phyloP scores from a whole-genome alignment of 1,140 invertebrate genomes.

The Papilio polytes region DNA sequence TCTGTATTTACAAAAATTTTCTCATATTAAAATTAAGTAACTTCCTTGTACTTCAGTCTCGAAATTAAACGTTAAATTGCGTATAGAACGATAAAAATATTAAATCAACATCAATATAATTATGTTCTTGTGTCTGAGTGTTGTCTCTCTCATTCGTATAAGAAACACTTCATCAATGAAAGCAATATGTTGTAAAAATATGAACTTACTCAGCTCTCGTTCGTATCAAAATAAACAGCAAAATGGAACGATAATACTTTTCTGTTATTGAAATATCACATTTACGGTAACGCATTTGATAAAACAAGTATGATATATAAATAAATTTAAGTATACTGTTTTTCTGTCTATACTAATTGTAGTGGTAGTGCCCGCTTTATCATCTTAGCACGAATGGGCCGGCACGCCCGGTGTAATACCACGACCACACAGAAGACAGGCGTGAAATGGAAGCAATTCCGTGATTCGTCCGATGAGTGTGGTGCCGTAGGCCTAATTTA shows the following conservation, averaged over 20 bases:
- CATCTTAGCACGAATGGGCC: no score
- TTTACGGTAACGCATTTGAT: neutral
- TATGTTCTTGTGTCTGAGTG: neutral
- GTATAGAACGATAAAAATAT: neutral
- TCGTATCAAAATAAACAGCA: slow-evolving; percentile 24
- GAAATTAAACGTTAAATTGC: neutral
- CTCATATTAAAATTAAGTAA: neutral
- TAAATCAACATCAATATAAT: neutral
- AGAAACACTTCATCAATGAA: slow-evolving; percentile 29
- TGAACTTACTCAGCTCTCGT: slow-evolving; percentile 3
- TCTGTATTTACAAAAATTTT: no score
- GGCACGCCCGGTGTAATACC: no score
- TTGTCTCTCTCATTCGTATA: neutral
- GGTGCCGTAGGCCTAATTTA: no score
- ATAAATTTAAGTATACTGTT: no score
- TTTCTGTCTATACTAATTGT: no score
- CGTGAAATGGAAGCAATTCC: no score
- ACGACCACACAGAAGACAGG: no score
- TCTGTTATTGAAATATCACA: slow-evolving; percentile 22
- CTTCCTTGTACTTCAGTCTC: neutral
- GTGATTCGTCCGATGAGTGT: no score
- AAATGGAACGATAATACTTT: slow-evolving; percentile 31
- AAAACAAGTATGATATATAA: neutral
- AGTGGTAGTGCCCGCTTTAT: no score
- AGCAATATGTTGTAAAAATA: slow-evolving; percentile 32